Evolutionary conservation across 1,140 invertebrate genomes (phyloP), one percentile per base, ranked within the genome.

Genomic region (Drusus annulatus): DNA sequence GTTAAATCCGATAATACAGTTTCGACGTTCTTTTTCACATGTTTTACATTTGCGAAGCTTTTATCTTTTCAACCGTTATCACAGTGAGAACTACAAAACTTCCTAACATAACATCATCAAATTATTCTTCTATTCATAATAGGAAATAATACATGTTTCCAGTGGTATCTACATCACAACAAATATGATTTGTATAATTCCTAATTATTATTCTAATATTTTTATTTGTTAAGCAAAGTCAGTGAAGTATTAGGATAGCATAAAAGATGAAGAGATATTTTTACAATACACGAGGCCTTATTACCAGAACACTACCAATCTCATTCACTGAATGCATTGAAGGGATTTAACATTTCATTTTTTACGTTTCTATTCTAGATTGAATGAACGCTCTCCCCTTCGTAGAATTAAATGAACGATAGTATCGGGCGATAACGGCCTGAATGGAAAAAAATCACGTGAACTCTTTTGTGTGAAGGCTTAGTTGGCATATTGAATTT

Each of bases 401-500:
- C 25, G 1, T 71, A 21, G 50, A 71, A 51, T 71, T 21, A 71
- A 71, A 71, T 71, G 25, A 71, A 50, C 50, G 68, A 71, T 71
- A 21, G 36, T 71, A 71, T 71, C 21, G 25, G 45, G 68, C 68
- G 68, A 71, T 71, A 71, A 52, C 45, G 17, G 31, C 1, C 13
- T 25, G 45, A 71, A 71, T 25, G 54, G 50, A 51, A 52, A 28
- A 52, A 23, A 51, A 52, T 52, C 50, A 71, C 68, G 54, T 71
- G 68, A 25, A 71, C 17, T 71, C 68, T 28, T 71, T 71, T 71
- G 50, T 71, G 21, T 51, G 68, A 23, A 17, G 50, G 68, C 52
- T 71, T 71, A 51, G 45, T 71, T 71, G 25, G 63, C 63, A 68
- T 31, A 21, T 71, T 19, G 68, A 71, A 71, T 71, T 71, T 52